Conservation (phyloP, 2,113 vertebrate species). For the Arenaria interpres region DNA sequence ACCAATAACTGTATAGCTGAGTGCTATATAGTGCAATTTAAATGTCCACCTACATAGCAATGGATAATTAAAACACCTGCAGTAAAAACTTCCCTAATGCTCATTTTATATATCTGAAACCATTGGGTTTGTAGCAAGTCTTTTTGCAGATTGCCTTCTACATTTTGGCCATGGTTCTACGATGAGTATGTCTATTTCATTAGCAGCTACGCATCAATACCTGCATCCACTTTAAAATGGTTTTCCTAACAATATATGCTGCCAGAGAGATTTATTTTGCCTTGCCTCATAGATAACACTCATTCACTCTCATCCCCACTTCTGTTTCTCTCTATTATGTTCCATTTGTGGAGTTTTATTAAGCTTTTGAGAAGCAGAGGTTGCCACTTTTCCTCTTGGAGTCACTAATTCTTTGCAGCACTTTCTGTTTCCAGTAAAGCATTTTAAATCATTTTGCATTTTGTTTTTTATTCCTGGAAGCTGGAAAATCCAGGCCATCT, state of each 20-base stretch:
- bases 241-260: neutral
- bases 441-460: neutral
- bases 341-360: neutral
- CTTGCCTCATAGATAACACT: neutral
- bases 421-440: neutral
- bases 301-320: neutral
- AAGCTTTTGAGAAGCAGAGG: neutral
- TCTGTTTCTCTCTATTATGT: neutral
- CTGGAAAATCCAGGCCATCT: neutral
- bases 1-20: neutral
- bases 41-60: neutral
- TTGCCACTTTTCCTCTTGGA: neutral
- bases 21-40: neutral
- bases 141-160: neutral
- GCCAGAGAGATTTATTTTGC: neutral
- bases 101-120: neutral
- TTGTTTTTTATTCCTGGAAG: neutral
- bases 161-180: neutral
- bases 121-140: neutral
- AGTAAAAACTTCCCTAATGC: neutral
- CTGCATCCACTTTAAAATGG: neutral
- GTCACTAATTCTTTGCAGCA: neutral
- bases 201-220: neutral
- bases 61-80: neutral
- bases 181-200: rapidly evolving